Evolutionary conservation across 2,888 invertebrate species (phyloP).

Genomic region (Crioceris asparagi): DNA sequence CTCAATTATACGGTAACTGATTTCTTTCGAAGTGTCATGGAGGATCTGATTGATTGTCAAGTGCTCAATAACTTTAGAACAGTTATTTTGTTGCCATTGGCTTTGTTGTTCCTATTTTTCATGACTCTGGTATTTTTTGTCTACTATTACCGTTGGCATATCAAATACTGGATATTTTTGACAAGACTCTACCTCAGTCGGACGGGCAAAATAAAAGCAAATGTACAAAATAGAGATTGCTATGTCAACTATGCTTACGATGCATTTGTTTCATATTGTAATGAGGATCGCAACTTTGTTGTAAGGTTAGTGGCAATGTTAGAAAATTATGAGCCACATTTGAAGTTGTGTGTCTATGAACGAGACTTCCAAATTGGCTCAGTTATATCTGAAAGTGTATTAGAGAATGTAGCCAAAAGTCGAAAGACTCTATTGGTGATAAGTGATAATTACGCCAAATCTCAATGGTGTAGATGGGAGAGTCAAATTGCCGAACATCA

Average conservation of each 20-base stretch:
- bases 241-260: slow-evolving; percentile 42
- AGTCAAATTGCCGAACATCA: slow-evolving; percentile 57
- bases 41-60: slow-evolving; percentile 15
- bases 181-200: slow-evolving; percentile 44
- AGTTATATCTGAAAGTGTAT: slow-evolving; percentile 54
- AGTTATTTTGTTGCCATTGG: slow-evolving; percentile 16
- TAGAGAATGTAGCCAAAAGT: slow-evolving; percentile 52
- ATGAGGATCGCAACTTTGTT: slow-evolving; percentile 51
- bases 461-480: slow-evolving; percentile 65
- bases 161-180: slow-evolving; percentile 47
- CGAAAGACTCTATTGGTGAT: slow-evolving; percentile 55
- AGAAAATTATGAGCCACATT: slow-evolving; percentile 47
- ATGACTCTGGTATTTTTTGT: slow-evolving; percentile 37
- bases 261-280: slow-evolving; percentile 51
- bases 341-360: slow-evolving; percentile 58
- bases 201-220: slow-evolving; percentile 27
- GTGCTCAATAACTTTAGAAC: slow-evolving; percentile 6
- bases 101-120: slow-evolving; percentile 35
- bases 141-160: slow-evolving; percentile 38
- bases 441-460: slow-evolving; percentile 56
- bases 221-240: slow-evolving; percentile 27
- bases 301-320: slow-evolving; percentile 48
- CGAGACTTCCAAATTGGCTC: slow-evolving; percentile 56
- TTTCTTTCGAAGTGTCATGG: slow-evolving; percentile 17
- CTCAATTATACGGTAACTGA: slow-evolving; percentile 20